Base-by-base conservation (phyloP, 2,888 invertebrate genomes). In the Thera obeliscata region DNA sequence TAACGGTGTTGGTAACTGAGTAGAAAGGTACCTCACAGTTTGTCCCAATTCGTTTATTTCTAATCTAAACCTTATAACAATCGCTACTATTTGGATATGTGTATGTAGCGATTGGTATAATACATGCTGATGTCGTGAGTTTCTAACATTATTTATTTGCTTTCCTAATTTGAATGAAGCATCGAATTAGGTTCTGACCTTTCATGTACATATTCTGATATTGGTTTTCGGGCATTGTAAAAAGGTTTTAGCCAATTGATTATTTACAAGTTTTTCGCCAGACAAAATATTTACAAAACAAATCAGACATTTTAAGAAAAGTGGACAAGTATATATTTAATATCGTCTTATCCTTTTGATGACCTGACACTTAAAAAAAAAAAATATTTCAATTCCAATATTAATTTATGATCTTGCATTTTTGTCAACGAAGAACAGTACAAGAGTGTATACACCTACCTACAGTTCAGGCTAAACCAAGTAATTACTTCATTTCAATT, bases 131-230 rank as follows among this genome's bases (percentile, higher is more conserved):
- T 62, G 8, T 56, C 56, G 62, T 56, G 56, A 62, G 55, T 49
- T 36, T 55, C 38, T 1, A 48, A 48, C 9, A 46, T 46, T 35
- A 61, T 61, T 61, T 61, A 62, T 56, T 62, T 56, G 48, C 36
- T 36, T 46, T 22, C 38, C 48, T 56, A 55, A 56, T 61, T 56
- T 54, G n/a, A 43, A 11, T 12, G 33, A 48, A 62, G 22, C 38
- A 52, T 11, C 38, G 11, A 56, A 56, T 48, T 49, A 12, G 48
- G 48, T 62, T 12, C 60, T n/a, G 57, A 67, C 66, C 67, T 69
- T 67, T 5, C 38, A 38, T 38, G 38, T 38, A 38, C 5, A 0
- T 5, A 38, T 61, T 2, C 12, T 38, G 38, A n/a, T 4, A 3
- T 58, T 49, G 58, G 1, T 11, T 48, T 49, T 58, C 49, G 35